Evolutionary conservation across 2,888 invertebrate species (phyloP).

Genomic region (Troides aeacus): DNA sequence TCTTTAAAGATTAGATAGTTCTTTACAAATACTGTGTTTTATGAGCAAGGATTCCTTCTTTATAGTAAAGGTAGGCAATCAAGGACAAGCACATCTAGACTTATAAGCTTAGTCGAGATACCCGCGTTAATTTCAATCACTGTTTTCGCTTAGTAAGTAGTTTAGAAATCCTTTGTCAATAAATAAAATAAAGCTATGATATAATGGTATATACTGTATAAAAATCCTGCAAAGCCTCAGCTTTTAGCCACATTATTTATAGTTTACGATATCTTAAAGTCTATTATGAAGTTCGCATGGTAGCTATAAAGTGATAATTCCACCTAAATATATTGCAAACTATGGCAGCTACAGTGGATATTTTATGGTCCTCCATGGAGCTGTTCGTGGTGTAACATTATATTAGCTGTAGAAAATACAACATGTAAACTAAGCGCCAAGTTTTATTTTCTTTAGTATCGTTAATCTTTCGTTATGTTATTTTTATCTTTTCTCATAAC

Average conservation of each 20-base stretch:
- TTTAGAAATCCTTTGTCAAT: neutral
- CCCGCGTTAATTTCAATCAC: neutral
- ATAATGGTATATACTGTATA: neutral
- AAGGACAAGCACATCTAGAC: too few species aligned
- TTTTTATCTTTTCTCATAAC: conserved; percentile 14
- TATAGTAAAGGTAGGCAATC: too few species aligned
- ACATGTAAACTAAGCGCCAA: conserved; percentile 39
- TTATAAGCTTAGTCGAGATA: too few species aligned
- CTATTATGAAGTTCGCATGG: conserved; percentile 36
- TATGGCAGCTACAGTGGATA: conserved; percentile 39
- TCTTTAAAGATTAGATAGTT: too few species aligned
- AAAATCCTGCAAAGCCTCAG: conserved; percentile 21
- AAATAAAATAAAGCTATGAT: neutral
- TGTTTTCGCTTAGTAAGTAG: neutral
- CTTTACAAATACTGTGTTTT: too few species aligned
- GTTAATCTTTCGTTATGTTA: conserved; percentile 35
- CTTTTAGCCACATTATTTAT: conserved; percentile 32
- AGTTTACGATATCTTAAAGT: conserved; percentile 37
- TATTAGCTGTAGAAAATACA: conserved; percentile 36
- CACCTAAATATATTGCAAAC: conserved; percentile 44
- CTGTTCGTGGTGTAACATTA: conserved; percentile 39
- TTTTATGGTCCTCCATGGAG: conserved; percentile 42
- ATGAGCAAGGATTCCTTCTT: too few species aligned
- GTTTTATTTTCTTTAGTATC: conserved; percentile 37
- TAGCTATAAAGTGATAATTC: conserved; percentile 42